Percentiles rank a stretch among this genome's conserved stretches.
phyloP scores from a whole-genome alignment of 2,888 invertebrate species.

The Cerastoderma edule region DNA sequence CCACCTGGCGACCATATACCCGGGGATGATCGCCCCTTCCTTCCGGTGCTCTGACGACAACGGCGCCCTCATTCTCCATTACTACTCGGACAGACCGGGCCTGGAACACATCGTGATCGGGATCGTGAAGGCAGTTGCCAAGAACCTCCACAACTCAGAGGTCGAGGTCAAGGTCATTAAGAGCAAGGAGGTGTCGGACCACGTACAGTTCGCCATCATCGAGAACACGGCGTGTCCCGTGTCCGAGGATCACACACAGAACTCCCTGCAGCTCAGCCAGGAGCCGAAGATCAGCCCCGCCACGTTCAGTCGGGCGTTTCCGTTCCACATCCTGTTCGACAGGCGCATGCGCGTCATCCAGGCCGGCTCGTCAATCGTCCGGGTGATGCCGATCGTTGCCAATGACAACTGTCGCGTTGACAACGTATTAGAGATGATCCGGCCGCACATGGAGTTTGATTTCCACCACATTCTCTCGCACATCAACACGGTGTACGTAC shows the following conservation, averaged over 20 bases:
- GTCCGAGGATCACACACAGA: constrained; percentile 23
- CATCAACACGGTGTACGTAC: constrained; percentile 79
- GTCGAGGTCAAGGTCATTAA: constrained; percentile 93
- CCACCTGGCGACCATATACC: constrained; percentile 92
- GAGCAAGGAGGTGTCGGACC: constrained; percentile 94
- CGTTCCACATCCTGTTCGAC: constrained; percentile 98
- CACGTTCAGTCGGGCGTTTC: constrained; percentile 90
- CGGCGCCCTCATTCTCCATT: constrained; percentile 89
- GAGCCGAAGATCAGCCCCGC: constrained; percentile 77
- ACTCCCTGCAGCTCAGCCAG: constrained; percentile 42
- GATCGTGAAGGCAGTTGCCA: constrained; percentile 98
- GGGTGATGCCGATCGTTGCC: constrained; percentile 85
- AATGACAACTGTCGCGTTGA: constrained; percentile 61
- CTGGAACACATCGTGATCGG: constrained; percentile 98
- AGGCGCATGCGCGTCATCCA: constrained; percentile 93
- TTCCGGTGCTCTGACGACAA: constrained; percentile 89
- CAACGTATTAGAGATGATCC: constrained; percentile 73
- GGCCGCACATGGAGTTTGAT: constrained; percentile 77
- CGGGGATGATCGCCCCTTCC: constrained; percentile 91
- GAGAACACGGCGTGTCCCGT: constrained; percentile 51
- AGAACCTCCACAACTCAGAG: constrained; percentile 88
- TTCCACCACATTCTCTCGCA: constrained; percentile 75
- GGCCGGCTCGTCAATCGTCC: constrained; percentile 94
- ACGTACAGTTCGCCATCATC: constrained; percentile 86
- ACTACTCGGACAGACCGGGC: constrained; percentile 98